phyloP scores from a whole-genome alignment of 2,113 vertebrate genomes.

The Cyanoderma ruficeps region DNA sequence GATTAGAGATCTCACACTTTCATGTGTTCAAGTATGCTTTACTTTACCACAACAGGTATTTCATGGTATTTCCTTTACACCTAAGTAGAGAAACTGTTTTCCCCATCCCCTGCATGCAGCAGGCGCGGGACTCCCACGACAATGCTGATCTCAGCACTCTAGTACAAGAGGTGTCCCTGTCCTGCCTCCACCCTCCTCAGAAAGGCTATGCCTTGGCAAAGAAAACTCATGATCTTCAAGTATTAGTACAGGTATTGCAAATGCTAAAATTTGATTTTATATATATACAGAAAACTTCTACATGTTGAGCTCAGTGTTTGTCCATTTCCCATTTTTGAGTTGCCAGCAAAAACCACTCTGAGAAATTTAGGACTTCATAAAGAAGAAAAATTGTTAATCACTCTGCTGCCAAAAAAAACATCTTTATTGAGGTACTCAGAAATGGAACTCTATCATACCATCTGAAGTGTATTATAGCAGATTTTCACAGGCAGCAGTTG shows the following conservation, averaged over 20 bases:
- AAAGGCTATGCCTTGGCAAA: neutral
- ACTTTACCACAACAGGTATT: constrained; percentile 16
- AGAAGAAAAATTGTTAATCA: neutral
- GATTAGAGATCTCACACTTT: neutral
- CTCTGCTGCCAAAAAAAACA: neutral
- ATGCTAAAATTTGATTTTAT: neutral
- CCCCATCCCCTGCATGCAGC: neutral
- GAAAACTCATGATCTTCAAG: neutral
- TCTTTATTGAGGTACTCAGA: neutral
- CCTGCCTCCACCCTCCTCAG: neutral
- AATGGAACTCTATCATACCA: neutral
- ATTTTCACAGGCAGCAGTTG: neutral
- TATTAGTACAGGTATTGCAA: neutral
- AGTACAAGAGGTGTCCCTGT: neutral
- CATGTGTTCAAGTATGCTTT: neutral
- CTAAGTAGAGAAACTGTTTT: neutral
- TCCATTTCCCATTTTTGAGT: neutral
- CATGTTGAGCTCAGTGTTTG: neutral
- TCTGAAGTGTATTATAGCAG: neutral
- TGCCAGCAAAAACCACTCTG: neutral
- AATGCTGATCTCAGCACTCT: neutral
- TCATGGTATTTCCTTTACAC: neutral
- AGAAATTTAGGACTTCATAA: neutral
- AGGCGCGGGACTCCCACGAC: neutral
- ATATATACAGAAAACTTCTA: neutral